phyloP scores from a whole-genome alignment of 1,140 invertebrate species.

The Sweltsa coloradensis region DNA sequence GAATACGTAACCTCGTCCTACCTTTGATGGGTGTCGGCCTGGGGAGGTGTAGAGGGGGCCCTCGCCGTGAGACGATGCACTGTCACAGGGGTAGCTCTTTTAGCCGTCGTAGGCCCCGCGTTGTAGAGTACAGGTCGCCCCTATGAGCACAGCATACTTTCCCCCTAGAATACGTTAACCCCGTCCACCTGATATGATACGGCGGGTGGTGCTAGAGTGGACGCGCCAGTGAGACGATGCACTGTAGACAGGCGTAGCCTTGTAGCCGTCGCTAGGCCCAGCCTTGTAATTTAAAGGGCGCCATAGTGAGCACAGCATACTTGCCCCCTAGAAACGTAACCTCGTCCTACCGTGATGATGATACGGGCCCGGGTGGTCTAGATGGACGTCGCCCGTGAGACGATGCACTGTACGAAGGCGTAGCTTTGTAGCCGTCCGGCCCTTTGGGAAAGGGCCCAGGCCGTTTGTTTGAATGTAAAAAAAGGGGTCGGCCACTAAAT shows the following conservation, averaged over 20 bases:
- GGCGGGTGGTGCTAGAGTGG: conserved; percentile 45
- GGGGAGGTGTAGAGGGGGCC: too few species aligned
- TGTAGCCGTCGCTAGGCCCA: conserved; percentile 53
- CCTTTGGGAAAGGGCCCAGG: conserved; percentile 71
- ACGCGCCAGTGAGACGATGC: conserved; percentile 62
- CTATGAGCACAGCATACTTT: conserved; percentile 66
- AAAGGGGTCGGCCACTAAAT: too few species aligned
- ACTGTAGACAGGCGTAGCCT: conserved; percentile 70
- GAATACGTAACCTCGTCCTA: too few species aligned
- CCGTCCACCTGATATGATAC: conserved; percentile 45
- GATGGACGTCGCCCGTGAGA: conserved; percentile 49
- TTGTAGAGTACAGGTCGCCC: too few species aligned
- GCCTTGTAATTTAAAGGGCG: conserved; percentile 70
- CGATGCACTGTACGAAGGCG: conserved; percentile 69
- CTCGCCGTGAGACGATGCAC: too few species aligned
- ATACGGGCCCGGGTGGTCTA: conserved; percentile 45
- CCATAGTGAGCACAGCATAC: conserved; percentile 73
- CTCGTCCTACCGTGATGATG: too few species aligned
- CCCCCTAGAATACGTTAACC: conserved; percentile 36
- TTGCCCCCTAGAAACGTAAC: conserved; percentile 48
- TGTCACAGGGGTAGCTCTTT: too few species aligned
- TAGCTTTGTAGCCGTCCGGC: conserved; percentile 75
- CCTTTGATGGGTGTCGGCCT: too few species aligned
- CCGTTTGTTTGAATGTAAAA: too few species aligned
- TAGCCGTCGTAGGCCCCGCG: too few species aligned